Evolutionary conservation across 1,140 invertebrate species (phyloP).

Genomic region (Cyclargus thomasi): DNA sequence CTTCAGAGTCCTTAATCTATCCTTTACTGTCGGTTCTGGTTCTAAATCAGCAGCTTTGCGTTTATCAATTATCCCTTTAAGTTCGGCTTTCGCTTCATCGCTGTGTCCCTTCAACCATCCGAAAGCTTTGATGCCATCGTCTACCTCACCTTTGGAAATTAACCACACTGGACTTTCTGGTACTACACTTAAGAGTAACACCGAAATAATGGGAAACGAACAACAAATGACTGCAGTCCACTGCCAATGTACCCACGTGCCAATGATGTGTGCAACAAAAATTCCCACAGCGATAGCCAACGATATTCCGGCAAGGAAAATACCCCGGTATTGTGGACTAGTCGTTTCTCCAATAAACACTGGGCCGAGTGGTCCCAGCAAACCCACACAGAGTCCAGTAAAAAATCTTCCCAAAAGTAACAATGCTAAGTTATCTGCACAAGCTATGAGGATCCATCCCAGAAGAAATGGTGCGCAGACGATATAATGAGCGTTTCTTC

Average conservation of each 20-base stretch:
- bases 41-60: constrained; percentile 51
- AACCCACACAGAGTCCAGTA: constrained; percentile 77
- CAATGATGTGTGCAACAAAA: constrained; percentile 76
- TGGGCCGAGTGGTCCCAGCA: constrained; percentile 69
- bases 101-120: constrained; percentile 73
- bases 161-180: constrained; percentile 86
- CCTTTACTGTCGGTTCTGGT: constrained; percentile 45
- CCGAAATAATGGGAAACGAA: constrained; percentile 69
- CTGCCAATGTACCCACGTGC: constrained; percentile 78
- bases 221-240: constrained; percentile 75
- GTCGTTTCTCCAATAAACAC: constrained; percentile 78
- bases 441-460: constrained; percentile 81
- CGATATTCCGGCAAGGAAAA: constrained; percentile 75
- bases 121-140: constrained; percentile 73
- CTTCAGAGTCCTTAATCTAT: constrained; percentile 50
- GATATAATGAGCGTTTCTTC: constrained; percentile 78
- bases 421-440: constrained; percentile 65
- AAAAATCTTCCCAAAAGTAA: constrained; percentile 81
- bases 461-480: constrained; percentile 77
- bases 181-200: constrained; percentile 68
- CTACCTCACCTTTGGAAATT: constrained; percentile 71
- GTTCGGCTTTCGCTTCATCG: constrained; percentile 66
- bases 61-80: constrained; percentile 66
- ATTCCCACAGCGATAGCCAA: constrained; percentile 76
- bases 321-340: constrained; percentile 75